Base-by-base conservation (phyloP, 2,797 vertebrate genomes). In the Tokudaia tokunoshimensis region DNA sequence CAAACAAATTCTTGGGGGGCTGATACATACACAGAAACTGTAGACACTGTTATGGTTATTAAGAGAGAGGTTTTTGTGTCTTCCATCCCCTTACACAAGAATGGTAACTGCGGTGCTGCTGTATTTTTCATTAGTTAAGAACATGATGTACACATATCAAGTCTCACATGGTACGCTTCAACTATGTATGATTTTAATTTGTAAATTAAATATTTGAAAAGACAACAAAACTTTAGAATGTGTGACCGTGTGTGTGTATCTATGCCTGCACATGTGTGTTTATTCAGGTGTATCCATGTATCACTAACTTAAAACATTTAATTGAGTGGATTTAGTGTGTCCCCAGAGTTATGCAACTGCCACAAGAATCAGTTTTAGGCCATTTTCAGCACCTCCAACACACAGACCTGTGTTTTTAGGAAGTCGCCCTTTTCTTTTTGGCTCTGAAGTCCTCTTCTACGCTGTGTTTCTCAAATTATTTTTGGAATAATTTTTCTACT, bases 391-490 rank as follows among this genome's bases (percentile, higher is more conserved):
- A 82, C 14, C 29, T 92, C 37, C 31, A 8, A 11, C 74, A 92
- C 76, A 2, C 59, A 94, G 61, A 24, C 93, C 94, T 75, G 37
- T 72, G 13, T 47, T 85, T 65, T 84, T 67, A 61, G 79, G 52
- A 89, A 89, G 74, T 44, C 20, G 3, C 20, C 11, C 19, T 94
- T 80, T 80, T 91, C 0, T 31, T 76, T 59, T 41, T 87, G 95
- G 44, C 37, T 70, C 52, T 50, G 57, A 29, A 61, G 82, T 67
- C 63, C 63, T 52, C 47, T 74, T 95, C 75, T 88, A 74, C 4
- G 81, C 34, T 50, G 31, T 92, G 74, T 81, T 92, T n/a, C 92
- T 95, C 22, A 96, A 86, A 93, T 92, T 97, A 89, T 93, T 97
- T 96, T 95, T 89, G 83, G 78, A 88, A 70, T 80, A 70, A 50